A percentile compares a stretch with the other conserved stretches of the same genome.
Conservation (phyloP, 1,140 invertebrate genomes). For the Drosophila simulans region DNA sequence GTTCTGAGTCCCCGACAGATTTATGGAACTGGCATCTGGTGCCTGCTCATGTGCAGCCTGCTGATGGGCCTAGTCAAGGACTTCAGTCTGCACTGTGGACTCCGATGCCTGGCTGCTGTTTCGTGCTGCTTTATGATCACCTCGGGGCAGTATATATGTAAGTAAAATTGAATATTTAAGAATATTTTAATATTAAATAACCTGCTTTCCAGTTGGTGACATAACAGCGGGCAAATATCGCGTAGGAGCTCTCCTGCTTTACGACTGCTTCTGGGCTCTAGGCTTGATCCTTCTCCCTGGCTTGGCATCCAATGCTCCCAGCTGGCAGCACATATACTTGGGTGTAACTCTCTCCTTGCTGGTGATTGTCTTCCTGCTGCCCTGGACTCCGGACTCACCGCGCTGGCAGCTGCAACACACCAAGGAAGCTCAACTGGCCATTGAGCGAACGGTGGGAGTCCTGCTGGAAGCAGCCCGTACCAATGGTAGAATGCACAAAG, state of each 20-base stretch:
- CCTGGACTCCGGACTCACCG: conserved; percentile 84
- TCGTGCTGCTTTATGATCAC: conserved; percentile 83
- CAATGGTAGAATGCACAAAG: conserved; percentile 66
- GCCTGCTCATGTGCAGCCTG: conserved; percentile 73
- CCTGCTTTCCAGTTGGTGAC: conserved; percentile 66
- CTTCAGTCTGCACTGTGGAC: conserved; percentile 80
- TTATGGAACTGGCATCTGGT: conserved; percentile 75
- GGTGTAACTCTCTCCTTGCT: conserved; percentile 79
- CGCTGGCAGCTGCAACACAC: conserved; percentile 80
- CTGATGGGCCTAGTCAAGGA: conserved; percentile 74
- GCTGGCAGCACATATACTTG: conserved; percentile 83
- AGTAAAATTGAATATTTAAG: conserved; percentile 13
- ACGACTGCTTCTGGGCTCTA: conserved; percentile 84
- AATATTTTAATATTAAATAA: neutral
- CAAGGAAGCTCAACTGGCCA: conserved; percentile 36
- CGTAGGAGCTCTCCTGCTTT: conserved; percentile 69
- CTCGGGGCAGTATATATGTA: conserved; percentile 78
- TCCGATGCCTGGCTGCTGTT: conserved; percentile 77
- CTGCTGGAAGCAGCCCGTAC: conserved; percentile 65
- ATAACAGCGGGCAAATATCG: conserved; percentile 77
- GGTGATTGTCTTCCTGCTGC: conserved; percentile 75
- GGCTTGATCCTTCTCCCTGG: conserved; percentile 82
- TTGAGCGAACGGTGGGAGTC: conserved; percentile 55
- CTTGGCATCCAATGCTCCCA: conserved; percentile 72
- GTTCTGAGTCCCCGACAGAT: conserved; percentile 79